A percentile compares a stretch with the other conserved stretches of the same genome.
These are phyloP conservation scores for Sprattus sprattus DNA, from an alignment of 2,113 vertebrate genomes.

Conservation along the genomic window DNA sequence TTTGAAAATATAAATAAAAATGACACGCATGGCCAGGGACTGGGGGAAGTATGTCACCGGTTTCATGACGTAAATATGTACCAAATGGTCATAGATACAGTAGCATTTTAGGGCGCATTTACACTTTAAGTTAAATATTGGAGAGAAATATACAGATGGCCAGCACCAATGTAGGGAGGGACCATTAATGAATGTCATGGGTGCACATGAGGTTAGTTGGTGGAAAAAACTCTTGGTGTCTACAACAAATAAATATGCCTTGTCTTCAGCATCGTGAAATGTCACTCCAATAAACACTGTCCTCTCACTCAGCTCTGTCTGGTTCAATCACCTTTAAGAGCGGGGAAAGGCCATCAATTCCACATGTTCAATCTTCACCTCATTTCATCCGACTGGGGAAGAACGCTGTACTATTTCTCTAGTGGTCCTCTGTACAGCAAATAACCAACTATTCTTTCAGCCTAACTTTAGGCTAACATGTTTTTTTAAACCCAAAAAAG, in stretches of 20 bases:
- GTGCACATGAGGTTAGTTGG: not conserved
- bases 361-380: not conserved
- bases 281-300: not conserved
- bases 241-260: not conserved
- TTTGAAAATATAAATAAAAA: no score
- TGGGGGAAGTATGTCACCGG: no score
- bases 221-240: not conserved
- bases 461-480: not conserved
- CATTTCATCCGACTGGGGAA: not conserved
- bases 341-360: not conserved
- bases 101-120: no score
- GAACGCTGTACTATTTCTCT: not conserved
- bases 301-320: not conserved
- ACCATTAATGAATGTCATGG: no score
- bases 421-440: not conserved
- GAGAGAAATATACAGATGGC: no score
- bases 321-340: not conserved
- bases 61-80: no score
- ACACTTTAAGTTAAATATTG: no score
- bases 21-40: no score
- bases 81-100: no score
- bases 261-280: slow-evolving; percentile 7
- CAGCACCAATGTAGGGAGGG: no score
- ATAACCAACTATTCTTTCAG: not conserved
- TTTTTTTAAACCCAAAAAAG: not conserved